These are phyloP conservation scores for Ceratosolen solmsi DNA, from an alignment of 1,140 invertebrate species.

Conservation along the genomic window DNA sequence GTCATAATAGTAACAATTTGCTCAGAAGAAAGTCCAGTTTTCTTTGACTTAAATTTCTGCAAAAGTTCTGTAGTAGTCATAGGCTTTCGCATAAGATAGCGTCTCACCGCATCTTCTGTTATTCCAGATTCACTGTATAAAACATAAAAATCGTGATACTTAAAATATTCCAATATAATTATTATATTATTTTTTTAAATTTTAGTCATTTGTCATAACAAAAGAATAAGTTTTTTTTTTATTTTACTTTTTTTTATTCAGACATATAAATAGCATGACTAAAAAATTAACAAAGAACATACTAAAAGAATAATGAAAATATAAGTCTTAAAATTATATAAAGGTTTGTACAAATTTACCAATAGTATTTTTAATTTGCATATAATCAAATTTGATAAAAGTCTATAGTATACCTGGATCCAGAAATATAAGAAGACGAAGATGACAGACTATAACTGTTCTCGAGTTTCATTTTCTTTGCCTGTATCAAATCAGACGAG, in stretches of 20 bases:
- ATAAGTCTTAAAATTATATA: too few relatives aligned
- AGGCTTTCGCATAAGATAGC: slow-evolving; percentile 94
- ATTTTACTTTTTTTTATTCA: too few relatives aligned
- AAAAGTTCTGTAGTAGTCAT: slow-evolving; percentile 96
- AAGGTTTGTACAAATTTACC: too few relatives aligned
- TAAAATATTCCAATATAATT: too few relatives aligned
- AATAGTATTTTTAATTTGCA: too few relatives aligned
- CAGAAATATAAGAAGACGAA: slow-evolving; percentile 69
- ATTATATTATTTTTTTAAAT: too few relatives aligned
- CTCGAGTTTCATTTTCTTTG: slow-evolving; percentile 79
- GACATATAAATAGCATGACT: too few relatives aligned
- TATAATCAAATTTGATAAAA: slow-evolving; percentile 24
- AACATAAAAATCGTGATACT: slow-evolving; percentile 41
- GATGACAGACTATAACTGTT: slow-evolving; percentile 65
- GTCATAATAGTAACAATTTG: slow-evolving; percentile 94
- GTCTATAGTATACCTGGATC: slow-evolving; percentile 66
- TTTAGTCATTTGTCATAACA: too few relatives aligned
- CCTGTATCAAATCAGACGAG: slow-evolving; percentile 74
- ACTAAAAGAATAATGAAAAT: too few relatives aligned
- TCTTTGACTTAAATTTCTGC: slow-evolving; percentile 96
- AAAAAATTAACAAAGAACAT: too few relatives aligned
- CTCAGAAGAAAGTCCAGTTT: slow-evolving; percentile 90
- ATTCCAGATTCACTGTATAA: slow-evolving; percentile 87
- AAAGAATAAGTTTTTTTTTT: too few relatives aligned
- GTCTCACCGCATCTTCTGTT: slow-evolving; percentile 92